Conservation (phyloP, 2,888 invertebrate species). For the Schizotus pectinicornis region DNA sequence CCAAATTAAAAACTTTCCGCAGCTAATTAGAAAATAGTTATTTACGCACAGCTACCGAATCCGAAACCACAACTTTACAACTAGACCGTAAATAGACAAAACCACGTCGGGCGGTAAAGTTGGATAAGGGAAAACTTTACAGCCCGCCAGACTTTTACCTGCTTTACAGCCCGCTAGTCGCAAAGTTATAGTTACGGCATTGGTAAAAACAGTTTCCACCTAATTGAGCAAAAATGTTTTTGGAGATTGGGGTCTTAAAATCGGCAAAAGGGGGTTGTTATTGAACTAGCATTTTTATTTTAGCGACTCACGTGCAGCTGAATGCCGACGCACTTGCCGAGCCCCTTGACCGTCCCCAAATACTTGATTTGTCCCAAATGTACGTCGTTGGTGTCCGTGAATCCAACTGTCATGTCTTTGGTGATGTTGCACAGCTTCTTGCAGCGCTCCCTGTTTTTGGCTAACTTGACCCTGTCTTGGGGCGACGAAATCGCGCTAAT, state of each 20-base stretch:
- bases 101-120: too few relatives aligned
- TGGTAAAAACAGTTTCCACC: too few relatives aligned
- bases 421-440: constrained; percentile 56
- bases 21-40: not conserved
- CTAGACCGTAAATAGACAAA: too few relatives aligned
- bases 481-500: constrained; percentile 61
- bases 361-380: constrained; percentile 60
- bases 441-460: constrained; percentile 57
- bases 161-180: too few relatives aligned
- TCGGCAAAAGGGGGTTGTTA: too few relatives aligned
- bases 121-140: too few relatives aligned
- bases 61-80: too few relatives aligned
- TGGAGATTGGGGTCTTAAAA: too few relatives aligned
- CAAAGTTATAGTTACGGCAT: too few relatives aligned
- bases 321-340: constrained; percentile 65
- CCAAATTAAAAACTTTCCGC: not conserved
- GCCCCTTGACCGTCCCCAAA: constrained; percentile 62
- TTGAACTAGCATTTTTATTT: constrained; percentile 1
- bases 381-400: constrained; percentile 49
- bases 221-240: too few relatives aligned
- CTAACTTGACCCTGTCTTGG: constrained; percentile 61
- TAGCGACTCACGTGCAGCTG: constrained; percentile 62
- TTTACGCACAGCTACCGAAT: too few relatives aligned
- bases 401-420: constrained; percentile 56
- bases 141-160: too few relatives aligned